A percentile compares a stretch with the other conserved stretches of the same genome.
These are phyloP conservation scores for Danaus chrysippus DNA, from an alignment of 2,888 invertebrate genomes.

Conservation along the genomic window DNA sequence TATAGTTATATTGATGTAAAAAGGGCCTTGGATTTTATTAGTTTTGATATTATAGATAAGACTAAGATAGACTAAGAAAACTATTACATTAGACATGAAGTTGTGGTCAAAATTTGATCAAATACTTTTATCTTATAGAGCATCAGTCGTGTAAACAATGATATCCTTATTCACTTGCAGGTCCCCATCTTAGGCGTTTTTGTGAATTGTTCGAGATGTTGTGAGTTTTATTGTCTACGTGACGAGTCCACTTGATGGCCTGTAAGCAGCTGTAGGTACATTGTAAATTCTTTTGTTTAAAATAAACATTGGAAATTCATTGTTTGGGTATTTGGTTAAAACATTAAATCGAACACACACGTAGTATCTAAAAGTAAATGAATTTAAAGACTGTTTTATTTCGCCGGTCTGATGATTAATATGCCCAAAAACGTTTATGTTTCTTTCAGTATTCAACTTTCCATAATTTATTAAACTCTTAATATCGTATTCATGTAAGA, in stretches of 20 bases:
- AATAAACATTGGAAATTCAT: constrained; percentile 19
- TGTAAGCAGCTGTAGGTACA: constrained; percentile 26
- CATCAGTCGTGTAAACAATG: constrained; percentile 38
- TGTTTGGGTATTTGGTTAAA: constrained; percentile 9
- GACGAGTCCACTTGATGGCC: constrained; percentile 48
- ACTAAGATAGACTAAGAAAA: too few species aligned
- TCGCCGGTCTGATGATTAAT: too few species aligned
- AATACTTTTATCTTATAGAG: constrained; percentile 22
- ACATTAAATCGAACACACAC: constrained; percentile 20
- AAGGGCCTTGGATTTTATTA: too few species aligned
- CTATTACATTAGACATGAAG: too few species aligned
- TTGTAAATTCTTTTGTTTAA: constrained; percentile 23
- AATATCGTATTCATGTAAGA: too few species aligned
- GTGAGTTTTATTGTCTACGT: constrained; percentile 64
- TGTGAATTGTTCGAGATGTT: constrained; percentile 57
- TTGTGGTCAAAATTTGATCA: constrained; percentile 10
- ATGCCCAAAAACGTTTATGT: too few species aligned
- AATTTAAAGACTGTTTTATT: too few species aligned
- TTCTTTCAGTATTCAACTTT: too few species aligned
- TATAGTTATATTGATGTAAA: too few species aligned
- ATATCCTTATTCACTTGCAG: constrained; percentile 59
- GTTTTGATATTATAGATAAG: too few species aligned
- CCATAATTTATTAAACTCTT: too few species aligned
- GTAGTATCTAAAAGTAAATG: constrained; percentile 1
- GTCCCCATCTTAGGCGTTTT: constrained; percentile 53